Conservation (phyloP, 2,797 vertebrate species). For the Danio choprae region DNA sequence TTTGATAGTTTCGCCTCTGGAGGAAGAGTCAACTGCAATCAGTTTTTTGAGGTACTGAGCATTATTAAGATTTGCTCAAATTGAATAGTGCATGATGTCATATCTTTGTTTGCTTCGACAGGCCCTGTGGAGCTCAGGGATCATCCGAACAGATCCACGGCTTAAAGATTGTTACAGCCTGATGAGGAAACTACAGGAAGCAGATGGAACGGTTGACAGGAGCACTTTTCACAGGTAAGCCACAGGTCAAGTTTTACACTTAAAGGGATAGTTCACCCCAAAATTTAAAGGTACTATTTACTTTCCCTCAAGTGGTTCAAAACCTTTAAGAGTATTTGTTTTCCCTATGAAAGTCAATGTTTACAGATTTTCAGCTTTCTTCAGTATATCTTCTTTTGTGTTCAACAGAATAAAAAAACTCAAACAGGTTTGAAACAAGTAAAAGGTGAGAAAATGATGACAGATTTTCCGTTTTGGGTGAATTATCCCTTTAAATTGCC, state of each 20-base stretch:
- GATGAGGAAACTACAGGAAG: conserved; percentile 74
- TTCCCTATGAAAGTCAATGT: too few species aligned
- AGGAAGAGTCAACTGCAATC: conserved; percentile 65
- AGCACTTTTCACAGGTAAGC: conserved; percentile 73
- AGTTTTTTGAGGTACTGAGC: conserved; percentile 75
- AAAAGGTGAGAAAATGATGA: too few species aligned
- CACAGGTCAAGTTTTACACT: background rate
- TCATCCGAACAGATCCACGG: conserved; percentile 72
- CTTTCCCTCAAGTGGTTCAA: too few species aligned
- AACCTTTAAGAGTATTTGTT: too few species aligned
- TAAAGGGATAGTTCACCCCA: too few species aligned
- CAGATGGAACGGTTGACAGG: conserved; percentile 70
- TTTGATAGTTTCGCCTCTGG: conserved; percentile 75
- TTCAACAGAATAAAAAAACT: too few species aligned
- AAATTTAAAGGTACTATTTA: too few species aligned
- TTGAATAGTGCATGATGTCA: conserved; percentile 4
- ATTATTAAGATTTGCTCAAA: conserved; percentile 4
- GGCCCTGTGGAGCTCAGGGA: conserved; percentile 74
- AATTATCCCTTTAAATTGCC: too few species aligned
- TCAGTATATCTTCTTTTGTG: too few species aligned
- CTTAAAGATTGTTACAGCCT: conserved; percentile 75
- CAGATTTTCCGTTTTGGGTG: too few species aligned
- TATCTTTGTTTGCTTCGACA: conserved; percentile 50
- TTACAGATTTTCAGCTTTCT: too few species aligned
- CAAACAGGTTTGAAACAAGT: too few species aligned